These are phyloP conservation scores for Scaptomyza parva DNA, from an alignment of 2,888 invertebrate genomes.

Conservation along the genomic window DNA sequence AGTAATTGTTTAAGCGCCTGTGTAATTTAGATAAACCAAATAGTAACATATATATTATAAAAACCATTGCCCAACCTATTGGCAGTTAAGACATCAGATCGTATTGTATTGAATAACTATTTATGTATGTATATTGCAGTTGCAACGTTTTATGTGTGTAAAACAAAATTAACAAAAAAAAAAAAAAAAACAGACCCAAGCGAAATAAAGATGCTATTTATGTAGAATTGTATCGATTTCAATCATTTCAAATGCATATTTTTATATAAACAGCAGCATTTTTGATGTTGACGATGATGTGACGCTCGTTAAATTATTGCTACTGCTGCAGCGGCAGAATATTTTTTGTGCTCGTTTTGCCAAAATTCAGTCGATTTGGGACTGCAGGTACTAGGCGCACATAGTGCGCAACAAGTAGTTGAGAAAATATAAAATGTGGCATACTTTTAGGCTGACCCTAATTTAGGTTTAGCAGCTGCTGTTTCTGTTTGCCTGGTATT, in stretches of 20 bases:
- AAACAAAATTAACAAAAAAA: constrained; percentile 41
- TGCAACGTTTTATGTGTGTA: constrained; percentile 65
- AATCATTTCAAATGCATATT: neutral
- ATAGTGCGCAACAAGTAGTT: no score
- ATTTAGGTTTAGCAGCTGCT: no score
- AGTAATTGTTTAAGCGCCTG: constrained; percentile 23
- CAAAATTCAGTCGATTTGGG: no score
- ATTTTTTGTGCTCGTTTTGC: no score
- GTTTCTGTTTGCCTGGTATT: no score
- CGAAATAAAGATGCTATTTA: constrained; percentile 70
- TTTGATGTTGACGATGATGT: no score
- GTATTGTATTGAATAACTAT: constrained; percentile 50
- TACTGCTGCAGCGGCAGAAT: no score
- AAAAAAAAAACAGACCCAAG: constrained; percentile 37
- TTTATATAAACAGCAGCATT: no score
- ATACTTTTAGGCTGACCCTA: no score
- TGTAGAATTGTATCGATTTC: constrained; percentile 40
- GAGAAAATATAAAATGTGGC: no score
- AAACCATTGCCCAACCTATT: constrained; percentile 6
- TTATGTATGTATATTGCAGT: constrained; percentile 53
- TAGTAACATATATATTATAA: constrained; percentile 18
- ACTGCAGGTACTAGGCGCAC: no score
- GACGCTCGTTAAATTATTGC: no score
- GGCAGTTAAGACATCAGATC: constrained; percentile 12
- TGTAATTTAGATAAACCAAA: constrained; percentile 47